These are phyloP conservation scores for Scophthalmus maximus DNA, from an alignment of 2,113 vertebrate genomes.

Conservation along the genomic window DNA sequence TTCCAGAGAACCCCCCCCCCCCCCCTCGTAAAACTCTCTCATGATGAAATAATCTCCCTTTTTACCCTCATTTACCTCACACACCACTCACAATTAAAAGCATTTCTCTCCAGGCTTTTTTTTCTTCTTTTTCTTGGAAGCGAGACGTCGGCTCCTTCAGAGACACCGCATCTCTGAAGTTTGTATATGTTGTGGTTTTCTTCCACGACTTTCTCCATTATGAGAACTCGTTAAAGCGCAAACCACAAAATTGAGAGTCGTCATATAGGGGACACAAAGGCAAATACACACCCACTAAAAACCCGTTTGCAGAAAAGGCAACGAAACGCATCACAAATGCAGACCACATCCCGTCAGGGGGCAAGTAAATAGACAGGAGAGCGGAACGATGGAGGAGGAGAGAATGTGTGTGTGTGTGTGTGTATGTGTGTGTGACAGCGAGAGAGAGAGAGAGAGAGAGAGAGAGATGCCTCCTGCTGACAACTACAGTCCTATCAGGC, in stretches of 20 bases:
- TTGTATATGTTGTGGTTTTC: conserved; percentile 67
- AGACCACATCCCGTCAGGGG: conserved; percentile 49
- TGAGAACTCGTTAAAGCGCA: conserved; percentile 59
- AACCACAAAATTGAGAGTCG: conserved; percentile 31
- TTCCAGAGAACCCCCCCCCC: conserved; percentile 49
- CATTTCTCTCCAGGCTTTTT: conserved; percentile 38
- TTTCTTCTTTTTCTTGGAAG: conserved; percentile 49
- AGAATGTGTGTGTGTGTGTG: no score
- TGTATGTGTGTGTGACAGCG: no score
- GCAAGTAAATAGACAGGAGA: conserved; percentile 61
- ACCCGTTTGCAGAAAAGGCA: background rate
- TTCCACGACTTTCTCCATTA: conserved; percentile 47
- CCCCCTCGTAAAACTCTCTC: conserved; percentile 59
- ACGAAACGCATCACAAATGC: conserved; percentile 1
- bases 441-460: background rate
- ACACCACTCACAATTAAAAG: conserved; percentile 63
- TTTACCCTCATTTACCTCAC: conserved; percentile 59
- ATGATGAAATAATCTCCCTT: conserved; percentile 49
- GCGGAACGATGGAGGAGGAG: background rate
- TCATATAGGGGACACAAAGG: conserved; percentile 11
- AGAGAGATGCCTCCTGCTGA: conserved; percentile 1
- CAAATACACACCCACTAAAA: conserved; percentile 11
- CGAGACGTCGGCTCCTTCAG: conserved; percentile 31
- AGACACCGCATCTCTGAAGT: conserved; percentile 50
- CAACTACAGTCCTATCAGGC: background rate